These are phyloP conservation scores for Eucidaris tribuloides DNA, from an alignment of 35 echinoderm and acorn worm genomes.

Conservation along the genomic window DNA sequence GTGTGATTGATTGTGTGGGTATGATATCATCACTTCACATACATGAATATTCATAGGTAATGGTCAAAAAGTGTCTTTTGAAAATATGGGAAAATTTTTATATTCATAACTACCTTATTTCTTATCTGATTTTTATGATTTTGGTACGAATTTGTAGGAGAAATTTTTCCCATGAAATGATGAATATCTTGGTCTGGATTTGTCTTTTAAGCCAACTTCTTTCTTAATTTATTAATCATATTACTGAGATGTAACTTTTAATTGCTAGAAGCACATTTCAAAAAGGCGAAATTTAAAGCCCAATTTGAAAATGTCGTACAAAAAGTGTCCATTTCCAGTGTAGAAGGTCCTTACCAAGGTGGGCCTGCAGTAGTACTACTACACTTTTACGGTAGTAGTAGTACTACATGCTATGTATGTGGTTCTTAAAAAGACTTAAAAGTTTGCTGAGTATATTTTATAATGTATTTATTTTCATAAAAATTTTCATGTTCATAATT, in stretches of 20 bases:
- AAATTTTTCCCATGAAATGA: not conserved
- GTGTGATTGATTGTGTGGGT: not conserved
- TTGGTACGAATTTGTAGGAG: not conserved
- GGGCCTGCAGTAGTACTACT: too few relatives aligned
- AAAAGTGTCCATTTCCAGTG: too few relatives aligned
- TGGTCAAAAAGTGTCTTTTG: not conserved
- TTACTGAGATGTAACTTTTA: not conserved
- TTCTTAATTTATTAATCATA: not conserved
- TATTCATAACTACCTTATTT: too few relatives aligned
- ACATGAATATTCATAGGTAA: not conserved
- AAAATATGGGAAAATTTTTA: too few relatives aligned
- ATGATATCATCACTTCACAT: not conserved
- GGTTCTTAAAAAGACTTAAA: too few relatives aligned
- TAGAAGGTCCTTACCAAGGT: too few relatives aligned
- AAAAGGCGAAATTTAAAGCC: not conserved
- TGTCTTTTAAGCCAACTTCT: not conserved
- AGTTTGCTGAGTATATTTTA: too few relatives aligned
- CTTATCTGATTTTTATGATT: not conserved
- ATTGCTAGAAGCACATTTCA: not conserved
- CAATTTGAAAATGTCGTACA: too few relatives aligned
- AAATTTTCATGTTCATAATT: too few relatives aligned
- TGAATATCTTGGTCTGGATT: not conserved
- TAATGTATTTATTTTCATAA: too few relatives aligned
- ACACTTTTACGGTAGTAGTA: too few relatives aligned
- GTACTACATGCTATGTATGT: too few relatives aligned